Evolutionary conservation across 2,888 invertebrate species (phyloP), one percentile per base, ranked within the genome.

Genomic region (Nasonia oneida): DNA sequence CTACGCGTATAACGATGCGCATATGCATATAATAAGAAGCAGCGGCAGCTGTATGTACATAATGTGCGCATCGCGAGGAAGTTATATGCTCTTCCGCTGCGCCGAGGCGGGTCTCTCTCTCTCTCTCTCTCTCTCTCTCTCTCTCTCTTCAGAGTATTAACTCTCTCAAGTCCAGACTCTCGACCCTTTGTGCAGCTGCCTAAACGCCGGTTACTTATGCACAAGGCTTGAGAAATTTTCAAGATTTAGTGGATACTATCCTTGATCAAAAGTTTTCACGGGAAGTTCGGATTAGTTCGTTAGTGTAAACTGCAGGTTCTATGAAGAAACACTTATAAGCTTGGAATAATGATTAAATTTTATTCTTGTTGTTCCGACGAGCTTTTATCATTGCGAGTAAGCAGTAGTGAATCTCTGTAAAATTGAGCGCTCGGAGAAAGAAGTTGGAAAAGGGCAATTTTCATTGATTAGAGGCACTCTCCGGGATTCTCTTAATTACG

Each of bases 401-500:
- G 2, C 15, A 57, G 57, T n/a, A 4, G n/a, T 1, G 6, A 57
- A 57, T 57, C 4, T n/a, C 15, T n/a, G 57, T 47, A 12, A 57
- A 57, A 18, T 57, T 6, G 57, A 57, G n/a, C 0, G 5, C 15
- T 57, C 6, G 18, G 15, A 57, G 57, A 15, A 8, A 2, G n/a
- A n/a, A n/a, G 57, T n/a, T 57, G 15, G 5, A 47, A 57, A 18
- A 15, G 57, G 15, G 57, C n/a, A n/a, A 57, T 57, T 57, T 18
- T 57, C 57, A 57, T 57, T 57, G 57, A 57, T 57, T 57, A 57
- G 57, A 57, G n/a, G 57, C n/a, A 57, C 47, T 47, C 57, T n/a
- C 57, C 57, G n/a, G 57, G 57, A 57, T 57, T 57, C 57, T 57
- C 57, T n/a, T 57, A 57, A 57, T 57, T 57, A 57, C 57, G 57